A percentile compares a stretch with the other conserved stretches of the same genome.
These are phyloP conservation scores for Chlorodrepanis virens DNA, from an alignment of 2,113 vertebrate species.

Conservation along the genomic window DNA sequence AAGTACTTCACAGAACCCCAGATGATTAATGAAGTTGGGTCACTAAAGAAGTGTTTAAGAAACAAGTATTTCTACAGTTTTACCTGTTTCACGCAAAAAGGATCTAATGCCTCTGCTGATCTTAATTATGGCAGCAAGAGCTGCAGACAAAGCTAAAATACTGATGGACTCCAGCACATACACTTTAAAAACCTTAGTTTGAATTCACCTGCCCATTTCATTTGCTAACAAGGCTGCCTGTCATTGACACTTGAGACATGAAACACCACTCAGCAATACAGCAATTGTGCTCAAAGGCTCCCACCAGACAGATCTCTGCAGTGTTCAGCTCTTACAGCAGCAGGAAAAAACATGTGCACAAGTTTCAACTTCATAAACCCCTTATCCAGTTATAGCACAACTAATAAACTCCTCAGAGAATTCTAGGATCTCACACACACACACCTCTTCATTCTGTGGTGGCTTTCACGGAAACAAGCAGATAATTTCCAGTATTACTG, in stretches of 20 bases:
- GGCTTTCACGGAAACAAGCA: background rate
- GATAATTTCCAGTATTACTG: slow-evolving; percentile 12
- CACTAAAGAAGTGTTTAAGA: background rate
- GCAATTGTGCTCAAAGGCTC: background rate
- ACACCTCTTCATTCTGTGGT: background rate
- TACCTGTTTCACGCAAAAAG: background rate
- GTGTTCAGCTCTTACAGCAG: background rate
- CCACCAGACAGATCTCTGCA: background rate
- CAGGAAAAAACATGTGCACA: background rate
- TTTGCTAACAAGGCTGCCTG: background rate
- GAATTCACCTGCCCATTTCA: background rate
- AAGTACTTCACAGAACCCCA: background rate
- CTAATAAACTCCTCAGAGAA: background rate
- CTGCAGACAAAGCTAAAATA: background rate
- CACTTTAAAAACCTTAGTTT: background rate
- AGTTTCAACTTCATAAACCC: background rate
- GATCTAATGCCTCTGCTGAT: background rate
- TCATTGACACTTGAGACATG: background rate
- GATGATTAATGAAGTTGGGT: background rate
- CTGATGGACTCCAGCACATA: background rate
- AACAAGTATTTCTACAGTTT: background rate
- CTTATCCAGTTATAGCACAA: background rate
- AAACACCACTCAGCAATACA: background rate
- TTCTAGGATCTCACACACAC: background rate
- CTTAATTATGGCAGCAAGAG: background rate